Percentiles rank a stretch among this genome's conserved stretches.
These are phyloP conservation scores for Novumbra hubbsi DNA, from an alignment of 2,797 vertebrate genomes.

Conservation along the genomic window DNA sequence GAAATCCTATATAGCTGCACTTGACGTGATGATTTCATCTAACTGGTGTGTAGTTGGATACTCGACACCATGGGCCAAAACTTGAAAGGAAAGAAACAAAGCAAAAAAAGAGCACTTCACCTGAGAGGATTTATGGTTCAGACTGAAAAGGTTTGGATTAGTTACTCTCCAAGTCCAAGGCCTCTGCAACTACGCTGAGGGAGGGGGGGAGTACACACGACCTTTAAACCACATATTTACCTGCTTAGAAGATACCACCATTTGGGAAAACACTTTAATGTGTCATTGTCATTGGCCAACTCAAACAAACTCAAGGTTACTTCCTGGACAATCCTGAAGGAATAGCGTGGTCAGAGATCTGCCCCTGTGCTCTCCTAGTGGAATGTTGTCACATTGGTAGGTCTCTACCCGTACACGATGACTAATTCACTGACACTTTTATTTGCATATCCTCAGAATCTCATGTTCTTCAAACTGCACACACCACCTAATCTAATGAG, in stretches of 20 bases:
- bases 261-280: not conserved
- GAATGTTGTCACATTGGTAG: not conserved
- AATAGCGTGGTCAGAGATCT: not conserved
- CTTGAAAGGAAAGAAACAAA: constrained; percentile 41
- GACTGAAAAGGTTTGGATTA: constrained; percentile 18
- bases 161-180: constrained; percentile 19
- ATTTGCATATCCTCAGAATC: too few relatives aligned
- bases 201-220: constrained; percentile 31
- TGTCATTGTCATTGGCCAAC: not conserved
- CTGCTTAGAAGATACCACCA: not conserved
- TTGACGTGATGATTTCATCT: not conserved
- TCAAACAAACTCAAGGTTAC: not conserved
- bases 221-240: constrained; percentile 60
- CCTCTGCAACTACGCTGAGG: constrained; percentile 19
- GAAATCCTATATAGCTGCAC: not conserved
- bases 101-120: not conserved
- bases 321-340: not conserved
- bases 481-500: not conserved
- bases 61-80: constrained; percentile 46
- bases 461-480: not conserved
- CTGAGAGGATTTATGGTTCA: constrained; percentile 9
- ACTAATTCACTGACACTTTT: too few relatives aligned
- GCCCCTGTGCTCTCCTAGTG: not conserved
- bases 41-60: constrained; percentile 29
- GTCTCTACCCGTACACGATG: too few relatives aligned